phyloP scores from a whole-genome alignment of 1,140 invertebrate genomes.

The Lordiphosa clarofinis region DNA sequence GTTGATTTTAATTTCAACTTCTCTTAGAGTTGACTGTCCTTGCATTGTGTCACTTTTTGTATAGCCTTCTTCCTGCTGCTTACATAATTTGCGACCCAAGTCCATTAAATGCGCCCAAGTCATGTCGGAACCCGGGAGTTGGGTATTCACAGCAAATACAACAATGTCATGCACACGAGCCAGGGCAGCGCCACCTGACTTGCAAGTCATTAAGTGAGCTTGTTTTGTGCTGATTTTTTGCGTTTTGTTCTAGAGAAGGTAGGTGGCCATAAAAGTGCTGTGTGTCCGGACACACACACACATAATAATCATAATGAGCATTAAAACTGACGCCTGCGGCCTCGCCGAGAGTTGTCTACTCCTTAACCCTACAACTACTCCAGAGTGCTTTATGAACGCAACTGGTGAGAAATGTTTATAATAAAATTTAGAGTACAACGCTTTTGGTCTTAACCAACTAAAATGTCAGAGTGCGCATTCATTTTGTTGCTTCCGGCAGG shows the following conservation, averaged over 20 bases:
- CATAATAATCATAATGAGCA: constrained; percentile 68
- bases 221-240: constrained; percentile 68
- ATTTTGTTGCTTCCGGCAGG: constrained; percentile 38
- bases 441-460: constrained; percentile 19
- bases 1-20: too few species aligned
- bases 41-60: too few species aligned
- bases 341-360: constrained; percentile 41
- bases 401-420: constrained; percentile 25
- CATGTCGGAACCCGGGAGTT: constrained; percentile 46
- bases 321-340: constrained; percentile 61
- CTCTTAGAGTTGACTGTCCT: too few species aligned
- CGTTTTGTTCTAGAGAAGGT: constrained; percentile 31
- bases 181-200: constrained; percentile 39
- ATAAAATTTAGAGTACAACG: constrained; percentile 22
- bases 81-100: constrained; percentile 35
- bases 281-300: constrained; percentile 23
- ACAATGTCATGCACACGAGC: constrained; percentile 42
- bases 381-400: constrained; percentile 14
- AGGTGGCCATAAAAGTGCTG: constrained; percentile 64
- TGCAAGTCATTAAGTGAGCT: constrained; percentile 73
- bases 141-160: constrained; percentile 25
- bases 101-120: constrained; percentile 58
- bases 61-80: too few species aligned
- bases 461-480: constrained; percentile 35
- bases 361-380: constrained; percentile 10